Base-by-base conservation (phyloP, 2,113 vertebrate genomes). In the Oncorhynchus nerka region DNA sequence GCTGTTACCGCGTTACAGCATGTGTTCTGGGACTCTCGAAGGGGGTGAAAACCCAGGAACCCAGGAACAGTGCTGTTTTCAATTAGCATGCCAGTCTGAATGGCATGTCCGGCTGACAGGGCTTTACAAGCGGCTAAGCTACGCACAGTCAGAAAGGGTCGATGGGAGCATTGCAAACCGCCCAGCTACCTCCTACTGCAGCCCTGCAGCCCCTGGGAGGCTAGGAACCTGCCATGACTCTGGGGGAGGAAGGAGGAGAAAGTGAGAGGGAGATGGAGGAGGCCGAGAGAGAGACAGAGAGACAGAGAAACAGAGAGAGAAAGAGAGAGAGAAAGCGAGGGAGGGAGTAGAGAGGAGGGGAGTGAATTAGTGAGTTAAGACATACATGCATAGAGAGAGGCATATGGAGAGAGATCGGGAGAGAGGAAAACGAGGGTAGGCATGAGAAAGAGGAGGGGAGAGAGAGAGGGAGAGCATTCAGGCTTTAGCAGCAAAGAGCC, bases 11-110 rank as follows among this genome's bases (percentile, higher is more conserved):
- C 66, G 88, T 71, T 81, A 90, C 82, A 87, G 71, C 84, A 28
- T 85, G 78, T 77, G 84, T 85, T 70, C 79, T 83, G 70, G 82
- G 22, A 55, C 70, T 87, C 51, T 55, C 16, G 62, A 66, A 39
- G 16, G 68, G 39, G 68, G 12, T 62, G n/a, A 62, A 61, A 62
- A 9, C 59, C 59, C n/a, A 62, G 59, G 59, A 22, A 62, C 49
- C 13, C 15, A 19, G 48, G 65, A 81, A 79, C 13, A 70, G 74
- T 48, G 26, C 93, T 96, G 94, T 92, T 96, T 96, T 87, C 89
- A 95, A 94, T 96, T 94, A 95, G 84, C 13, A 22, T 88, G 88
- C 90, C 92, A 62, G 84, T 92, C 90, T 92, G 75, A 84, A 91
- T 83, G 51, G 92, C 71, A 64, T 74, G 86, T 93, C 90, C 72